Conservation (phyloP, 2,113 vertebrate species). For the Anthoscopus minutus region DNA sequence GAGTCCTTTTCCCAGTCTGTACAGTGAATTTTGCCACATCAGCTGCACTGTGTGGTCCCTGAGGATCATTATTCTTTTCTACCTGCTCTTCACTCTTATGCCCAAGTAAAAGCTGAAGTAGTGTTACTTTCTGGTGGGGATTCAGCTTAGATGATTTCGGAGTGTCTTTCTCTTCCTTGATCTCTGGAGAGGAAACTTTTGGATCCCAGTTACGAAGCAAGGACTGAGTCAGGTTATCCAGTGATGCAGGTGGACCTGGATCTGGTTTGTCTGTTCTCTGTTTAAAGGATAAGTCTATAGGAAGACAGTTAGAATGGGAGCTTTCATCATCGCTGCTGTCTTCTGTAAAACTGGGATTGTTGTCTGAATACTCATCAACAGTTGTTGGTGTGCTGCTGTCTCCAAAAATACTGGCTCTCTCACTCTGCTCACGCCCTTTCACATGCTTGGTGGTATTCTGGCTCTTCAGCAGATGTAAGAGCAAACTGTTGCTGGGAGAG, state of each 20-base stretch:
- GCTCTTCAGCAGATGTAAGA: conserved; percentile 93
- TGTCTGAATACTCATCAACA: conserved; percentile 87
- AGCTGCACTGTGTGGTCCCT: conserved; percentile 73
- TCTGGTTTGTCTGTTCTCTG: conserved; percentile 74
- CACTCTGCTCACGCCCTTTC: conserved; percentile 79
- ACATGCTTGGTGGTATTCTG: conserved; percentile 84
- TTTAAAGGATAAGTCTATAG: conserved; percentile 93
- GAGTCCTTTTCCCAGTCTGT: conserved; percentile 73
- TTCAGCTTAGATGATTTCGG: conserved; percentile 80
- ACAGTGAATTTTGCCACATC: conserved; percentile 76
- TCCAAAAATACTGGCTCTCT: conserved; percentile 74
- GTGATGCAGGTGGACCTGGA: conserved; percentile 71
- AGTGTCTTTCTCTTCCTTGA: conserved; percentile 76
- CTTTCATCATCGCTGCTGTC: conserved; percentile 96
- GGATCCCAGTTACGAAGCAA: conserved; percentile 92
- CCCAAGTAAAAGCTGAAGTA: conserved; percentile 92
- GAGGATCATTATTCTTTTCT: conserved; percentile 74
- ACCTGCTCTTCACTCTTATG: conserved; percentile 84
- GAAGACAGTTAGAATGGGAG: conserved; percentile 90
- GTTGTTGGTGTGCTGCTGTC: conserved; percentile 87
- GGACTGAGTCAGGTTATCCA: conserved; percentile 91
- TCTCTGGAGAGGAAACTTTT: conserved; percentile 76
- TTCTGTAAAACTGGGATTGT: conserved; percentile 88
- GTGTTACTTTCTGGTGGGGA: conserved; percentile 89
- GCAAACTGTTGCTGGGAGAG: conserved; percentile 88